Conservation (phyloP, 2,888 invertebrate genomes). For the Busseola fusca region DNA sequence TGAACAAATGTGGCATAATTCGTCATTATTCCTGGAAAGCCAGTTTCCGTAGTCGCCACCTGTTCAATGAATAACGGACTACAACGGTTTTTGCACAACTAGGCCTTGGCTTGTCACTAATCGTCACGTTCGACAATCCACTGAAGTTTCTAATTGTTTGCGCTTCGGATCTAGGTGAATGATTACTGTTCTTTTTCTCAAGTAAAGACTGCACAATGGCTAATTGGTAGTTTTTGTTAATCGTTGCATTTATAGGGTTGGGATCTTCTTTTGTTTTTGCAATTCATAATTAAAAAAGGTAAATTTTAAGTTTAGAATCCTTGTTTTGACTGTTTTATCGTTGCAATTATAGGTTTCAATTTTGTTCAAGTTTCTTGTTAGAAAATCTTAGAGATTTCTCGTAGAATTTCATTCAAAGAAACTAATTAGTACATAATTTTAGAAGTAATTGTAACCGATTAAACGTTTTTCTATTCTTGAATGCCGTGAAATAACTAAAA, state of each 20-base stretch:
- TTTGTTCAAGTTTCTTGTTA: conserved; percentile 17
- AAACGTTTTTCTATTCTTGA: conserved; percentile 5
- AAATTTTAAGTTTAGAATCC: neutral
- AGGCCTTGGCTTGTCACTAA: conserved; percentile 74
- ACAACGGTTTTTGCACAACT: conserved; percentile 83
- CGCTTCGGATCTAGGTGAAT: conserved; percentile 63
- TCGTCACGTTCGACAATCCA: conserved; percentile 72
- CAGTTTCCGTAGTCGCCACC: conserved; percentile 70
- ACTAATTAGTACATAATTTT: conserved; percentile 11
- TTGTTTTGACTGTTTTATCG: neutral
- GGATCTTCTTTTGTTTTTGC: neutral
- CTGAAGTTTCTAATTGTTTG: conserved; percentile 73
- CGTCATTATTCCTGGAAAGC: conserved; percentile 77
- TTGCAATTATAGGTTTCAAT: neutral
- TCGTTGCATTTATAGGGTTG: conserved; percentile 3
- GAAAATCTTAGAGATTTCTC: neutral
- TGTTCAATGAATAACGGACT: conserved; percentile 77
- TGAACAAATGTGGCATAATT: conserved; percentile 79
- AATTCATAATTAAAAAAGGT: neutral
- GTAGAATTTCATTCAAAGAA: neutral
- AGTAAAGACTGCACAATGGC: conserved; percentile 42
- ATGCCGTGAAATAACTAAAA: neutral
- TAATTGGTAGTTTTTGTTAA: conserved; percentile 37
- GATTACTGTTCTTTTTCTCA: conserved; percentile 52
- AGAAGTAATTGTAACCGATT: conserved; percentile 20